Base-by-base conservation (phyloP, 35 echinoderm and acorn worm species). In the Lytechinus pictus region DNA sequence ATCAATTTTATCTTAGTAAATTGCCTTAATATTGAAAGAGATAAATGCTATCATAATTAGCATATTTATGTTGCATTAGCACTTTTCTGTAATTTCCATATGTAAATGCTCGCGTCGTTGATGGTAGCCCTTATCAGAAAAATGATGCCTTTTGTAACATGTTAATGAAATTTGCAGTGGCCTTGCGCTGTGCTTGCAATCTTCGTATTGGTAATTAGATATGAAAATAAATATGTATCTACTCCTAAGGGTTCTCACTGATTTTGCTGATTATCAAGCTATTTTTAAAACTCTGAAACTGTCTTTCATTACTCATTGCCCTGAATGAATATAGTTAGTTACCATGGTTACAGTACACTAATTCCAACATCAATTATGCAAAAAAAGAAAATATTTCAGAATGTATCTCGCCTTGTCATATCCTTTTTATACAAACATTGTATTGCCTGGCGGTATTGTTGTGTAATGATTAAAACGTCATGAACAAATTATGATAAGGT, bases 391-490 rank as follows among this genome's bases (percentile, higher is more conserved):
- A 79, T 79, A 79, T 79, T n/a, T 79, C 66, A 79, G 4, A 79
- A 79, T 79, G 66, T 16, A 79, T 79, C 16, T 79, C 66, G 66
- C 66, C 66, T 79, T 79, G 66, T 79, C 19, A 79, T n/a, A 24
- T 79, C 66, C 14, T 79, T 58, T 79, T 79, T 79, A 79, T 79
- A 79, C 66, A n/a, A 79, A 79, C 66, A 79, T 44, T 79, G 66
- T 79, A 79, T 79, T 79, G 66, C 66, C 66, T 16, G 66, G n/a
- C 8, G 66, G 6, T 79, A 79, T 24, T 79, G 19, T 79, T 79
- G 66, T 71, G 61, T 79, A n/a, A 79, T 79, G 16, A 79, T n/a
- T 79, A 79, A 79, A 79, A 79, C 19, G 66, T 24, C 66, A 79
- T 79, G 66, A 79, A 79, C 66, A 79, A 79, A 79, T 44, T 44